phyloP scores from a whole-genome alignment of 2,888 invertebrate genomes.

The Liposcelis brunnea region DNA sequence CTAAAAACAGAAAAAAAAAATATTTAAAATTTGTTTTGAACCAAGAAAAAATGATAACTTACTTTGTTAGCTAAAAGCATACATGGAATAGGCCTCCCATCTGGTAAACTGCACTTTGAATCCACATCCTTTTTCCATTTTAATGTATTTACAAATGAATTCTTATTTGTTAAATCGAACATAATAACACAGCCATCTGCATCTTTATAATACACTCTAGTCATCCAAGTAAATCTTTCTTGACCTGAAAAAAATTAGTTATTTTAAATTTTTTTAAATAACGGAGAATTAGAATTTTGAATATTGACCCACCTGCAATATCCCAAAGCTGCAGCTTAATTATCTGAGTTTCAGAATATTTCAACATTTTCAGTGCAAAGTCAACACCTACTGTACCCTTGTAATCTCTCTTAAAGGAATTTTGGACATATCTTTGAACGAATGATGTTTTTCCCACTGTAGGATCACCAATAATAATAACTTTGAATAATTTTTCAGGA shows the following conservation, averaged over 20 bases:
- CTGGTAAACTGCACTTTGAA: conserved; percentile 33
- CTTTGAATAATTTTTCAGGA: conserved; percentile 28
- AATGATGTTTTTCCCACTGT: conserved; percentile 36
- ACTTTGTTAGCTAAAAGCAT: conserved; percentile 39
- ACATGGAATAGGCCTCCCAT: conserved; percentile 35
- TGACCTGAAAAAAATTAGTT: conserved; percentile 27
- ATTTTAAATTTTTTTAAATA: conserved; percentile 8
- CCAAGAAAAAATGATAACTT: conserved; percentile 5
- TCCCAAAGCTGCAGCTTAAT: conserved; percentile 39
- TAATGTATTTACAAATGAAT: conserved; percentile 35
- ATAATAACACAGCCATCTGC: conserved; percentile 34
- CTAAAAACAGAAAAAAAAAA: conserved; percentile 21
- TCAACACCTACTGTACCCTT: conserved; percentile 39
- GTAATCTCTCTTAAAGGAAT: conserved; percentile 31
- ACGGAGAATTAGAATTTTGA: background rate
- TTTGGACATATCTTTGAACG: conserved; percentile 35
- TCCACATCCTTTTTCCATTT: conserved; percentile 41
- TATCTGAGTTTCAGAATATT: conserved; percentile 33
- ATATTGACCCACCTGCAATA: conserved; percentile 30
- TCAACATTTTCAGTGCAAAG: conserved; percentile 37
- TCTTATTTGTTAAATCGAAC: conserved; percentile 36
- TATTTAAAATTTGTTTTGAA: conserved; percentile 8
- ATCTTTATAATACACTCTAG: conserved; percentile 39
- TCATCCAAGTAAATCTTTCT: conserved; percentile 41
- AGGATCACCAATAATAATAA: conserved; percentile 31